A percentile compares a stretch with the other conserved stretches of the same genome.
These are phyloP conservation scores for Nerophis lumbriciformis DNA, from an alignment of 2,113 vertebrate genomes.

Conservation along the genomic window DNA sequence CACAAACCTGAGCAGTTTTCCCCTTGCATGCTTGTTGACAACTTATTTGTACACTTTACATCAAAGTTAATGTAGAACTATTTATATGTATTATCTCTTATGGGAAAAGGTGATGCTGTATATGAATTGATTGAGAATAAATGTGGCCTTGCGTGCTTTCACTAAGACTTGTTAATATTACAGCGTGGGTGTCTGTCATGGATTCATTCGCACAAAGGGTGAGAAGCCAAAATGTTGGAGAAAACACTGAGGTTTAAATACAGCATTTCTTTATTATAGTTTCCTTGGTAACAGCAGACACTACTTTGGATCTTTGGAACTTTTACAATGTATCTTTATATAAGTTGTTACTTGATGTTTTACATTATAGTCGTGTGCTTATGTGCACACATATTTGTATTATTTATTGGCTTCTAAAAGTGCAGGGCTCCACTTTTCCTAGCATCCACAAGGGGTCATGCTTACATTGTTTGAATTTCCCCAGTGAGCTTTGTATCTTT, in stretches of 20 bases:
- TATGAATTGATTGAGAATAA: too few relatives aligned
- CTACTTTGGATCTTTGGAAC: conserved; percentile 12
- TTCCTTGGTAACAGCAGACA: conserved; percentile 41
- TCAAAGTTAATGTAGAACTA: too few relatives aligned
- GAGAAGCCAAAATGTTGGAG: too few relatives aligned
- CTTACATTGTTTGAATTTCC: conserved; percentile 9
- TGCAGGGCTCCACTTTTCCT: conserved; percentile 17
- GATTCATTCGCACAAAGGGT: too few relatives aligned
- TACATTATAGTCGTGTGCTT: background rate
- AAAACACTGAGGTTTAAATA: conserved; percentile 17
- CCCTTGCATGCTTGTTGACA: background rate
- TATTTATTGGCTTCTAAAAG: background rate
- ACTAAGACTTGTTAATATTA: too few relatives aligned
- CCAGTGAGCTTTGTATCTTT: background rate
- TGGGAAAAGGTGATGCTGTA: too few relatives aligned
- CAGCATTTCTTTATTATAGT: conserved; percentile 20
- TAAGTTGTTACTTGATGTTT: background rate
- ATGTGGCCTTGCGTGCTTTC: too few relatives aligned
- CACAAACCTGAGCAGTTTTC: background rate
- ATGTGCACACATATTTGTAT: conserved; percentile 2
- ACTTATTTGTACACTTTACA: background rate
- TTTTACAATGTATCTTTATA: conserved; percentile 13
- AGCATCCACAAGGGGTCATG: conserved; percentile 50
- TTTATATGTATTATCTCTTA: too few relatives aligned
- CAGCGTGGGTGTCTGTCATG: too few relatives aligned